Conservation (phyloP, 92 coral and sea anemone genomes). For the Pocillopora grandis region DNA sequence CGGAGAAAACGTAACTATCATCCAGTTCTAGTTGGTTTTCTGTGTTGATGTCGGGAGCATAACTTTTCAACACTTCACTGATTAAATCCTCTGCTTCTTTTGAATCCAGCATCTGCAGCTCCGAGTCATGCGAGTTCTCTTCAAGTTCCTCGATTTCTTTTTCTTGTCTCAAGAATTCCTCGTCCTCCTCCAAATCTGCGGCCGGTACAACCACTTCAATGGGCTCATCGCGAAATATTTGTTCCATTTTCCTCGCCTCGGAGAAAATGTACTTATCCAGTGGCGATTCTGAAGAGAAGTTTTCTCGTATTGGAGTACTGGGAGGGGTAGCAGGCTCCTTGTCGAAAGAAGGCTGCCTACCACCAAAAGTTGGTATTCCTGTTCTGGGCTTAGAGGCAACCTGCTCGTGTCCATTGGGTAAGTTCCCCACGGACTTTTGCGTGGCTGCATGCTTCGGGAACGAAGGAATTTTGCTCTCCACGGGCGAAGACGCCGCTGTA, state of each 20-base stretch:
- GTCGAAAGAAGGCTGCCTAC: constrained; percentile 23
- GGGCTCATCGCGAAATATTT: constrained; percentile 75
- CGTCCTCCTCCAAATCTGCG: constrained; percentile 34
- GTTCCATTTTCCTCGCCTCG: constrained; percentile 82
- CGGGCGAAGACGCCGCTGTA: constrained; percentile 19
- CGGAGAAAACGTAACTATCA: background rate
- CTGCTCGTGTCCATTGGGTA: constrained; percentile 17
- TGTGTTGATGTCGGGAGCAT: constrained; percentile 62
- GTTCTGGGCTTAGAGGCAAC: constrained; percentile 1
- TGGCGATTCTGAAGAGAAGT: constrained; percentile 42
- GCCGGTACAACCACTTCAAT: constrained; percentile 66
- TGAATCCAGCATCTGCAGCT: constrained; percentile 39
- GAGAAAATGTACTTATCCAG: constrained; percentile 67
- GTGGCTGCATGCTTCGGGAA: constrained; percentile 34
- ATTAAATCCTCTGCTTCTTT: constrained; percentile 63
- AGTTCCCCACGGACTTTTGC: constrained; percentile 6
- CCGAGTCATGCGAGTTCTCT: constrained; percentile 30
- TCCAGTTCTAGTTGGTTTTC: constrained; percentile 31
- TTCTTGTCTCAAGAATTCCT: constrained; percentile 23
- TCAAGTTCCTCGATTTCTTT: constrained; percentile 11
- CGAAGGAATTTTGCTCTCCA: constrained; percentile 48
- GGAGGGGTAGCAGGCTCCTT: constrained; percentile 68
- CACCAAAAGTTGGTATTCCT: constrained; percentile 24
- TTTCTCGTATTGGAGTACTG: constrained; percentile 40
- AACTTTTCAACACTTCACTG: constrained; percentile 70